Base-by-base conservation (phyloP, 2,113 vertebrate species). In the Alethe castanea region DNA sequence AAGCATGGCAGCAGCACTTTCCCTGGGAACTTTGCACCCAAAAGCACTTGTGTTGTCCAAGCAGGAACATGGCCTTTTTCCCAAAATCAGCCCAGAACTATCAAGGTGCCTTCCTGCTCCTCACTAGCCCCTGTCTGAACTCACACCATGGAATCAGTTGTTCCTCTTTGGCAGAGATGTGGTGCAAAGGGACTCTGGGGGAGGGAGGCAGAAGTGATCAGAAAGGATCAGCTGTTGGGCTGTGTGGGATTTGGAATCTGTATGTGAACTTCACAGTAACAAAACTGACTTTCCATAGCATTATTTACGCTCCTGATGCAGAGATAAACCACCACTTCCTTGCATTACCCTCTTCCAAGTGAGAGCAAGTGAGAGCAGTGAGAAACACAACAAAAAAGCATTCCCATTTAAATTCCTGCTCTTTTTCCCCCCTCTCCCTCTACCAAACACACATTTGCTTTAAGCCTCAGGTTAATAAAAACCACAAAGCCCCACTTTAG, bases 401-500 rank as follows among this genome's bases (percentile, higher is more conserved):
- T 96, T 96, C 95, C 91, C 95, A 94, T 96, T 97, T 94, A 19
- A 90, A 83, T 57, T 57, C 64, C 31, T 11, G 29, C 20, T 71
- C 71, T 69, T 59, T 48, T 42, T 1, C 4, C 18, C 20, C 35
- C 26, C 14, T 20, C 52, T 19, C 38, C 70, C 65, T 25, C 80
- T 69, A 79, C 31, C 81, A 93, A 87, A 72, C 42, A 90, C 28
- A 60, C 81, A 85, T 87, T 95, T 76, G 83, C 86, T 95, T 95
- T 94, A 77, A 95, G 96, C 94, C 90, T 94, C 93, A 86, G 82
- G 93, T 96, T 95, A 96, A 95, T 80, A 92, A 95, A 96, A 96
- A 81, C 92, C 95, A 84, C 96, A 97, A 69, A 95, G 61, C 56
- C 90, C 93, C 82, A 86, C 82, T 96, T 93, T 93, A 70, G 90